Percentiles rank a stretch among this genome's conserved stretches.
phyloP scores from a whole-genome alignment of 2,113 vertebrate genomes.

The Chiloscyllium plagiosum region DNA sequence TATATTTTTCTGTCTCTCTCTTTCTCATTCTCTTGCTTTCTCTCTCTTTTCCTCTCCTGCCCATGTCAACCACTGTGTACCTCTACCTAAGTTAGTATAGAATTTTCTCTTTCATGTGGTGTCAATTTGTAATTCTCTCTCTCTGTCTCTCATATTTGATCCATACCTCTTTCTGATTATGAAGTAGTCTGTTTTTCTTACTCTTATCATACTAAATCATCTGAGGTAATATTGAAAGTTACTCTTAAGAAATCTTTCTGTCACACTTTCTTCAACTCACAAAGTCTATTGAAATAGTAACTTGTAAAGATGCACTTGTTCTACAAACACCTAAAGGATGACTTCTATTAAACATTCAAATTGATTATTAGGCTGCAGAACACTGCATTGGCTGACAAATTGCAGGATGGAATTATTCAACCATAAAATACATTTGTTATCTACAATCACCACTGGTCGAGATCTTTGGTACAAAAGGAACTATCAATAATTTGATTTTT shows the following conservation, averaged over 20 bases:
- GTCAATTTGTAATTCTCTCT: neutral
- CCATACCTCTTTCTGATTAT: neutral
- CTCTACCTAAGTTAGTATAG: neutral
- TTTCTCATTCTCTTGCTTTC: neutral
- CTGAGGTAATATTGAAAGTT: neutral
- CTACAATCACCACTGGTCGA: neutral
- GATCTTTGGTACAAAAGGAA: neutral
- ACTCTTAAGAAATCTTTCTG: neutral
- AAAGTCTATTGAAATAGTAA: neutral
- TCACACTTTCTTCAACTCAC: neutral
- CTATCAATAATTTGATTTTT: constrained; percentile 23
- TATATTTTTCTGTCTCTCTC: no score
- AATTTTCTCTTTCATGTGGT: neutral
- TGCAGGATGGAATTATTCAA: neutral
- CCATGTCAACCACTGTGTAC: neutral
- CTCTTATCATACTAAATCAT: neutral
- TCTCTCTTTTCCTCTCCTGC: neutral
- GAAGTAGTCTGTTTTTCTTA: neutral
- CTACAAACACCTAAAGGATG: neutral
- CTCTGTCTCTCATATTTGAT: neutral
- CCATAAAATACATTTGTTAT: neutral
- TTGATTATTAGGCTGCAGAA: neutral
- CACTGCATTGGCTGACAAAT: neutral
- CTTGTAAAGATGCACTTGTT: neutral
- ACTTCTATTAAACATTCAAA: neutral